Base-by-base conservation (phyloP, 2,888 invertebrate genomes). In the Clunio marinus region DNA sequence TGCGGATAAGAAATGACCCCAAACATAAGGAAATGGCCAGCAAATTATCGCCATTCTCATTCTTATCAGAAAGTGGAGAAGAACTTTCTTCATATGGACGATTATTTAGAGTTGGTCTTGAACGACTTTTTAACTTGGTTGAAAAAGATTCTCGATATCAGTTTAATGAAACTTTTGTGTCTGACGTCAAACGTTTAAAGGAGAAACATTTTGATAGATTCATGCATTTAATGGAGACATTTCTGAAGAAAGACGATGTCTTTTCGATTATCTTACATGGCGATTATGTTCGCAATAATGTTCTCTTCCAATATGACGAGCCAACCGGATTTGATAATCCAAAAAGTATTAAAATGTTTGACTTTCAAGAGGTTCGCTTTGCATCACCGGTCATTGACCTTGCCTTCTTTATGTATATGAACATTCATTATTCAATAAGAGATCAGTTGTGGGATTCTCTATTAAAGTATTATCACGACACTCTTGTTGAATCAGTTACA, bases 211-310 rank as follows among this genome's bases (percentile, higher is more conserved):
- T 74, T 58, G 68, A 68, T 0, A 70, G 73, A n/a, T 77, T 78
- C 2, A 71, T 73, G 8, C 62, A 70, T 8, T 70, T 78, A 7
- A 37, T 78, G 65, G 77, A 78, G 66, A 70, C 65, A 4, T 71
- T 78, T 63, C 74, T 76, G 62, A 68, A 73, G 51, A 69, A 71
- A 22, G 77, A 77, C 67, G 70, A 70, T 13, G 60, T 71, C 2
- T 78, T 77, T 71, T 73, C 73, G 2, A 75, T 75, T 1, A 76
- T 78, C 28, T 70, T 76, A 5, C 78, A 78, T 69, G 78, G 78
- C 15, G 78, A 78, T 63, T 78, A 74, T 69, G 77, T 77, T 72
- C 74, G 79, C 2, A 78, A 78, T 71, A 78, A 78, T 72, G 77
- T 78, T 1, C 71, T 78, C 27, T 78, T 78, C 69, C 74, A 74